phyloP scores from a whole-genome alignment of 1,140 invertebrate species.

The Drosophila persimilis region DNA sequence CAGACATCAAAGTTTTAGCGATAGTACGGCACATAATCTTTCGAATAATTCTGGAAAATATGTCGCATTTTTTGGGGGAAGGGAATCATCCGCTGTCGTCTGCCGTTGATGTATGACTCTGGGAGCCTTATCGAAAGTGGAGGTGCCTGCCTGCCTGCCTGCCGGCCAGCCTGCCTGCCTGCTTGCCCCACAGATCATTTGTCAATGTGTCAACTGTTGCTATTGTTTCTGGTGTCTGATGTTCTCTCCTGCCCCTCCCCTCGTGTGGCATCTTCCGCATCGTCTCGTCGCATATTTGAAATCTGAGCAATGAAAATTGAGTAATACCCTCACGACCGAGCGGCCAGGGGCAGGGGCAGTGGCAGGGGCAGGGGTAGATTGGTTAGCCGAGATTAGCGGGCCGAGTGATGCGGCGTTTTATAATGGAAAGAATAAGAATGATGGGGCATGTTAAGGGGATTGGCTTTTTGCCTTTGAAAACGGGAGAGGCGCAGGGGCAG shows the following conservation, averaged over 20 bases:
- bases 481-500: slow-evolving; percentile 2
- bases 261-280: slow-evolving; percentile 63
- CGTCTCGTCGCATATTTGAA: slow-evolving; percentile 40
- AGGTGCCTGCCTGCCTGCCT: not conserved
- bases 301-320: slow-evolving; percentile 75
- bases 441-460: slow-evolving; percentile 43
- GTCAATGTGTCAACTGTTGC: slow-evolving; percentile 64
- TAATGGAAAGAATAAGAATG: slow-evolving; percentile 32
- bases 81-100: slow-evolving; percentile 36
- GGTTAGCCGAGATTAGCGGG: slow-evolving; percentile 66
- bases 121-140: slow-evolving; percentile 48
- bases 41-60: slow-evolving; percentile 4
- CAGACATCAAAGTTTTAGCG: not conserved
- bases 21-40: too few relatives aligned
- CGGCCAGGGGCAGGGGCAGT: slow-evolving; percentile 19
- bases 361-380: slow-evolving; percentile 40
- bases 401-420: slow-evolving; percentile 56
- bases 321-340: slow-evolving; percentile 55
- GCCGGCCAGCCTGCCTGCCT: slow-evolving; percentile 17
- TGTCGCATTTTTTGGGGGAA: slow-evolving; percentile 2
- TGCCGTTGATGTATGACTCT: slow-evolving; percentile 58
- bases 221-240: slow-evolving; percentile 42
- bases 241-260: slow-evolving; percentile 31
- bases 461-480: slow-evolving; percentile 32
- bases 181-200: slow-evolving; percentile 60